Base-by-base conservation (phyloP, 2,888 invertebrate genomes). In the Esperia sulphurella region DNA sequence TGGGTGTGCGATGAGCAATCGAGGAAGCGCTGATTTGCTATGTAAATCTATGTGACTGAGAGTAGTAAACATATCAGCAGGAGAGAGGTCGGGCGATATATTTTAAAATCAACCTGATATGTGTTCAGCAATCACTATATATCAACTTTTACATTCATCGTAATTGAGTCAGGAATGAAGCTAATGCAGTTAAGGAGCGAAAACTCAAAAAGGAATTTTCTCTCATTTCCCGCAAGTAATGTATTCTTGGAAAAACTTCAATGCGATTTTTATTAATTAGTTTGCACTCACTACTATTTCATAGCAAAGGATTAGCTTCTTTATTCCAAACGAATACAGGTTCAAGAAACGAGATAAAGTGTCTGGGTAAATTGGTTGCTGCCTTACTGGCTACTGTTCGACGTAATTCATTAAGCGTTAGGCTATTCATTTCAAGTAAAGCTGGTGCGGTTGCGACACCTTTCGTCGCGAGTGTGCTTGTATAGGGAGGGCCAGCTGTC, bases 221-320 rank as follows among this genome's bases (percentile, higher is more conserved):
- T 74, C 65, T 58, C 68, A 75, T 79, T 79, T 74, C 77, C 69
- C 64, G 61, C 56, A 53, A 51, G 53, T 61, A 63, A 68, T 56
- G 43, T 61, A 63, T 75, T 74, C 63, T 60, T 58, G 63, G 75
- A 83, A 84, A 80, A 80, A 77, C 69, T 58, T 64, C 63, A 68
- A 77, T 75, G 63, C 61, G 69, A 66, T 68, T 78, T 83, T 80
- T 78, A 84, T 83, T 82, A 79, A 82, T 83, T 79, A 59, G 63
- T 63, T 55, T 53, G 57, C 59, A 62, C 58, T 55, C 58, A 57
- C 51, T 48, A 63, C 56, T 55, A 70, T 63, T 65, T 13, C 1
- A 8, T 4, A n/a, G 14, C 39, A 13, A 7, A 39, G 14, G 39
- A 39, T 14, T 39, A 50, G 55, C 50, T 58, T 55, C 67, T 65